phyloP scores from a whole-genome alignment of 2,888 invertebrate species.

The Eustalomyia histrio region DNA sequence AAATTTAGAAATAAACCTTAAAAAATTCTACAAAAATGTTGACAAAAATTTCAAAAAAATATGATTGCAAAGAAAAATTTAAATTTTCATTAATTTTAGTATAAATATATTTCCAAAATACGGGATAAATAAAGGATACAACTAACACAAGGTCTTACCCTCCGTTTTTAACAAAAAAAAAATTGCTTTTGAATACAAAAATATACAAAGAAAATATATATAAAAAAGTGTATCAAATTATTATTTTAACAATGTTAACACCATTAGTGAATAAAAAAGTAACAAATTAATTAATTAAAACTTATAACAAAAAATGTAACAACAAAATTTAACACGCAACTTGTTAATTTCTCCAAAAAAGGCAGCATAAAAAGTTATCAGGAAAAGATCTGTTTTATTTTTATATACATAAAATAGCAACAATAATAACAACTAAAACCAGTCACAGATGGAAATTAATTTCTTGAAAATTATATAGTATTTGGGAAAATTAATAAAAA shows the following conservation, averaged over 20 bases:
- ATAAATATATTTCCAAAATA: conserved; percentile 12
- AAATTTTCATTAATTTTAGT: not conserved
- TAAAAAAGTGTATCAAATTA: conserved; percentile 1
- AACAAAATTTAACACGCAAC: conserved; percentile 30
- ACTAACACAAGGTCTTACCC: conserved; percentile 32
- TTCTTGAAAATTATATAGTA: conserved; percentile 11
- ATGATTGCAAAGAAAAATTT: not conserved
- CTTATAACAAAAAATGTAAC: not conserved
- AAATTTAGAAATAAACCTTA: conserved; percentile 36
- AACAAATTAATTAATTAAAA: conserved; percentile 40
- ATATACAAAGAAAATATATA: conserved; percentile 6
- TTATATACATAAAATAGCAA: conserved; percentile 18
- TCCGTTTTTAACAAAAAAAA: conserved; percentile 27
- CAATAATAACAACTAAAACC: conserved; percentile 29
- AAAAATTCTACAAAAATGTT: conserved; percentile 31
- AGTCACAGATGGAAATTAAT: conserved; percentile 16
- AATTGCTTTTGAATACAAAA: conserved; percentile 5
- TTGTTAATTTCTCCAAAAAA: conserved; percentile 33
- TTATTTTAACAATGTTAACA: conserved; percentile 20
- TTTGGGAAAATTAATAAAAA: not conserved
- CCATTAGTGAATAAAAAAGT: conserved; percentile 22
- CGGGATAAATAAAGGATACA: conserved; percentile 21
- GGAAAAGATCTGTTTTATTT: conserved; percentile 6
- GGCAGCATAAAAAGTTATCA: conserved; percentile 1
- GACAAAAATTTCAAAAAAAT: not conserved